Evolutionary conservation across 1,140 invertebrate genomes (phyloP).

Genomic region (Cheumatopsyche charites): DNA sequence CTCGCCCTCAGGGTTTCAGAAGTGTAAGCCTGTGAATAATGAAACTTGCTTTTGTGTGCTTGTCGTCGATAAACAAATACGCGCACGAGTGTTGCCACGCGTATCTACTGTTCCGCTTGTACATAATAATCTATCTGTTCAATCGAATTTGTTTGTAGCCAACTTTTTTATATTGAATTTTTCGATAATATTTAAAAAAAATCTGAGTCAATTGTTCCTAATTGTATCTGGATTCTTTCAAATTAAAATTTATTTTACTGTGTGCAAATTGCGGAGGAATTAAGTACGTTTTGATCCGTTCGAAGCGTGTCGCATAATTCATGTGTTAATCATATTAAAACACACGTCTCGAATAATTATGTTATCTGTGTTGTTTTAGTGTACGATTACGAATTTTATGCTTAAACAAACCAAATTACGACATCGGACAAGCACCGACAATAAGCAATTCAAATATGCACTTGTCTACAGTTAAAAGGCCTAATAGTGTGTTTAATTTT

Average conservation of each 20-base stretch:
- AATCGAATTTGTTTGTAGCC: not conserved
- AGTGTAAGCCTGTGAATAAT: conserved; percentile 41
- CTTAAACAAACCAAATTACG: not conserved
- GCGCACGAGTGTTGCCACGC: not conserved
- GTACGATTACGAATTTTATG: conserved; percentile 1
- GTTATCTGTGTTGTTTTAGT: conserved; percentile 6
- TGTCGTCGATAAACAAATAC: conserved; percentile 34
- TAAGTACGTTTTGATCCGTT: too few relatives aligned
- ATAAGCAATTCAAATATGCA: not conserved
- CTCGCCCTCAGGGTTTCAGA: conserved; percentile 2
- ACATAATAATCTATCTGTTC: not conserved
- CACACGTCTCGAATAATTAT: not conserved
- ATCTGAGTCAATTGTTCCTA: too few relatives aligned
- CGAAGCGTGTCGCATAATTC: not conserved
- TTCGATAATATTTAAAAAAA: too few relatives aligned
- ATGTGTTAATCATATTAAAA: not conserved
- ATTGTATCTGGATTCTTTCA: too few relatives aligned
- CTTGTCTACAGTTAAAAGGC: not conserved
- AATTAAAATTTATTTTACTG: too few relatives aligned
- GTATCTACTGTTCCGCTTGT: not conserved
- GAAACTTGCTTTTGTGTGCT: conserved; percentile 34
- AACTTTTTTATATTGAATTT: not conserved
- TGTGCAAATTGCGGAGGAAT: too few relatives aligned
- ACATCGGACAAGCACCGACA: not conserved
- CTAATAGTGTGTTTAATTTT: too few relatives aligned